Evolutionary conservation across 2,888 invertebrate species (phyloP).

Genomic region (Pocota personata): DNA sequence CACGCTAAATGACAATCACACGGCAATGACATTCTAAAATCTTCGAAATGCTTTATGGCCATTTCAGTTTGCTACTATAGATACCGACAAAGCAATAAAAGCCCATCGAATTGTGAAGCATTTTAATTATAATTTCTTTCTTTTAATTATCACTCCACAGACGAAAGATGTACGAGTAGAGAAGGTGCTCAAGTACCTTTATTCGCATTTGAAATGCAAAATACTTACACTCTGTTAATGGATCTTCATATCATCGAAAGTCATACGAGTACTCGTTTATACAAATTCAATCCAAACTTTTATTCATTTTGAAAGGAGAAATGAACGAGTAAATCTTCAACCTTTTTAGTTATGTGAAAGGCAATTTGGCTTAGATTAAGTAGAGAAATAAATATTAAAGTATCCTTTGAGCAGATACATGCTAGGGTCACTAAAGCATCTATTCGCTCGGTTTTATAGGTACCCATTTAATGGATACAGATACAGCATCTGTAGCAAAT

Average conservation of each 20-base stretch:
- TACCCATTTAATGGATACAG: slow-evolving; percentile 2
- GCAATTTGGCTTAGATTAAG: neutral
- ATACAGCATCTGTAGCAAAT: neutral
- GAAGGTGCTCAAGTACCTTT: slow-evolving; percentile 8
- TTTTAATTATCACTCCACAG: neutral
- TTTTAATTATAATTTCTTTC: slow-evolving; percentile 14
- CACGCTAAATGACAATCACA: neutral
- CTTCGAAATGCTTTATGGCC: neutral
- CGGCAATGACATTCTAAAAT: neutral
- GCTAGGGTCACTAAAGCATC: too few species aligned
- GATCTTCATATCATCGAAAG: neutral
- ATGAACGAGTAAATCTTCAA: slow-evolving; percentile 23
- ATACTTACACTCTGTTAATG: slow-evolving; percentile 8
- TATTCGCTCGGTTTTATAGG: neutral
- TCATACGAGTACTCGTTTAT: neutral
- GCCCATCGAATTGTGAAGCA: neutral
- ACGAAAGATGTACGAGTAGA: neutral
- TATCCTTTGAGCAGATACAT: slow-evolving; percentile 1
- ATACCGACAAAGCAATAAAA: neutral
- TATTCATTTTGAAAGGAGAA: slow-evolving; percentile 9
- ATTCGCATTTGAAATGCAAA: slow-evolving; percentile 17
- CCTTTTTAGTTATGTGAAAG: neutral
- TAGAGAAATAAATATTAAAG: neutral
- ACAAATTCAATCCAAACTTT: neutral
- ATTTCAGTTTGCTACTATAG: neutral